These are phyloP conservation scores for Albula goreensis DNA, from an alignment of 2,113 vertebrate species.

Conservation along the genomic window DNA sequence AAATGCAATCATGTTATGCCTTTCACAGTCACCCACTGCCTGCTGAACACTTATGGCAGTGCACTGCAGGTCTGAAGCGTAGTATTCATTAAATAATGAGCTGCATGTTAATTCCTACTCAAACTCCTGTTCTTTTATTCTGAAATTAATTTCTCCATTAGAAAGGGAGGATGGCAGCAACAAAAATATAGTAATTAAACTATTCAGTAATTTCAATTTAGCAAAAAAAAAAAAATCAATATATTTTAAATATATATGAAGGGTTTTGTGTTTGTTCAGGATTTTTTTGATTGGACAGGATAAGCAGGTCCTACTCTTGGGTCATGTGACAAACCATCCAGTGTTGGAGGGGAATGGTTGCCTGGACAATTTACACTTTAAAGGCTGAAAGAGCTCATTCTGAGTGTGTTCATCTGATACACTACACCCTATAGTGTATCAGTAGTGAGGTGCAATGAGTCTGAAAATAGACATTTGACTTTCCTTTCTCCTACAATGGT, in stretches of 20 bases:
- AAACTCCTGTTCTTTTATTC: not conserved
- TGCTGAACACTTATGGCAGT: not conserved
- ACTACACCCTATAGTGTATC: too few species aligned
- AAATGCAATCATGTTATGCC: not conserved
- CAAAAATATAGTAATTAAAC: not conserved
- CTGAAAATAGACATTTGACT: too few species aligned
- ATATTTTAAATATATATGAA: not conserved
- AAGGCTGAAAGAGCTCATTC: too few species aligned
- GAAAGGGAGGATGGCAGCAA: not conserved
- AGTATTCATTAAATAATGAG: not conserved
- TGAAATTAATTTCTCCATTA: too few species aligned
- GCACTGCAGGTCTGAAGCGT: not conserved
- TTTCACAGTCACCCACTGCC: not conserved
- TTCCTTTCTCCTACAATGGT: too few species aligned
- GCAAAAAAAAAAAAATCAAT: not conserved
- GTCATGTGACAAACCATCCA: not conserved
- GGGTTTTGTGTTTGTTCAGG: not conserved
- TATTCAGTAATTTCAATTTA: not conserved
- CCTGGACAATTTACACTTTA: not conserved
- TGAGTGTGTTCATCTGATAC: too few species aligned
- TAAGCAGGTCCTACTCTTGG: not conserved
- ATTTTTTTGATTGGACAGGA: not conserved
- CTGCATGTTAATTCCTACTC: not conserved
- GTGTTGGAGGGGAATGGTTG: not conserved
- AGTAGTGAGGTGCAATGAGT: too few species aligned